These are phyloP conservation scores for Timandra comae DNA, from an alignment of 2,888 invertebrate species.

Conservation along the genomic window DNA sequence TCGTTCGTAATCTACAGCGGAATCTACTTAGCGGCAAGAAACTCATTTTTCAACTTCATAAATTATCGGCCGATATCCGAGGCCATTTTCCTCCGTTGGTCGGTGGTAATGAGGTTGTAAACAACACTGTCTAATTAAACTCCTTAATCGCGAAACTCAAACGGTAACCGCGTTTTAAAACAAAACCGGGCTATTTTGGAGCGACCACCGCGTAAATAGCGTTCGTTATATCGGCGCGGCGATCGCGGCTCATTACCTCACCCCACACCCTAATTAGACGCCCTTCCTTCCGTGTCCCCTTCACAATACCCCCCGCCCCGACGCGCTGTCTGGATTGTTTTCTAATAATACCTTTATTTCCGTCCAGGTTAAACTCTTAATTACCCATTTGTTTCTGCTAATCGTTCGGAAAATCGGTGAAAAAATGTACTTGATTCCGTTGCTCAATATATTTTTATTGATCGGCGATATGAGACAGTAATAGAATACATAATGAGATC, in stretches of 20 bases:
- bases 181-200: constrained; percentile 74
- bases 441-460: too few relatives aligned
- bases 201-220: constrained; percentile 73
- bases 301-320: constrained; percentile 15
- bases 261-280: constrained; percentile 67
- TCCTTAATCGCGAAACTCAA: constrained; percentile 77
- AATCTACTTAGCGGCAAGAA: constrained; percentile 54
- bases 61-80: constrained; percentile 68
- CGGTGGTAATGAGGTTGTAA: constrained; percentile 74
- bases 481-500: too few relatives aligned
- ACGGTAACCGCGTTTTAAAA: constrained; percentile 74
- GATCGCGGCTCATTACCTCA: constrained; percentile 71
- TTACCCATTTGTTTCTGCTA: constrained; percentile 49
- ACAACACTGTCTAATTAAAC: constrained; percentile 76
- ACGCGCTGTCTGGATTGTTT: constrained; percentile 59
- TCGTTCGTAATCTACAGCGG: constrained; percentile 46
- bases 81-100: constrained; percentile 56
- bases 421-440: too few relatives aligned
- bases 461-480: too few relatives aligned
- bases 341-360: constrained; percentile 73
- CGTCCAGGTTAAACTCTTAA: constrained; percentile 55
- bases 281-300: constrained; percentile 38
- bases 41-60: constrained; percentile 72
- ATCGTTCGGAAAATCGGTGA: constrained; percentile 29
- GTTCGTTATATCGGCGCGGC: constrained; percentile 72